Base-by-base conservation (phyloP, 2,888 invertebrate species). In the Cerastis leucographa region DNA sequence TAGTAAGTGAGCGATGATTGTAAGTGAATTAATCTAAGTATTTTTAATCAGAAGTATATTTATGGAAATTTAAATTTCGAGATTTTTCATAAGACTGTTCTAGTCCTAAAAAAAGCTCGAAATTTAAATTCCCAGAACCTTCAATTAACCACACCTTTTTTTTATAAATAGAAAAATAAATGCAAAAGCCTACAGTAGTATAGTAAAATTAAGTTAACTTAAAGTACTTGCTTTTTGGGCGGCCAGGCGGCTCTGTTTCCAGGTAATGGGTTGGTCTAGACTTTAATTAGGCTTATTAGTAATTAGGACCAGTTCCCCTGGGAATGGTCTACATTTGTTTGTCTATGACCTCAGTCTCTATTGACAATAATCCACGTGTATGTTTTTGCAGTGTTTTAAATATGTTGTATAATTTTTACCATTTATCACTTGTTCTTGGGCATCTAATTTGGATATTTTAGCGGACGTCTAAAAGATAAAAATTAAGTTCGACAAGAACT, bases 261-360 rank as follows among this genome's bases (percentile, higher is more conserved):
- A 68, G 40, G 56, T 80, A 68, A 77, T 73, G 35, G 73, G 71
- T 51, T 66, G n/a, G 73, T 69, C 85, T 75, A 85, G 83, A 78
- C 64, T 29, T 61, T 62, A 81, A 78, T 83, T 76, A 82, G 76
- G 75, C 78, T 71, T 73, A 72, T 71, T 54, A 74, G 29, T 51
- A 65, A 71, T 65, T 69, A 67, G 46, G 12, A 40, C 35, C 29
- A 73, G 74, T 81, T 72, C 81, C 51, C 74, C 11, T 19, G 66
- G 17, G 76, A 80, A 72, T 54, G 44, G 44, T 59, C 46, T 72
- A 54, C 40, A 70, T 67, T 35, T 67, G n/a, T 54, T 51, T 61
- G 46, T 76, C 46, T 54, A n/a, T 70, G 77, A 67, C 66, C 69
- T 75, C 12, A 46, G 29, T 14, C 40, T 76, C 54, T 54, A 42